Base-by-base conservation (phyloP, 2,888 invertebrate species). In the Tineola bisselliella region DNA sequence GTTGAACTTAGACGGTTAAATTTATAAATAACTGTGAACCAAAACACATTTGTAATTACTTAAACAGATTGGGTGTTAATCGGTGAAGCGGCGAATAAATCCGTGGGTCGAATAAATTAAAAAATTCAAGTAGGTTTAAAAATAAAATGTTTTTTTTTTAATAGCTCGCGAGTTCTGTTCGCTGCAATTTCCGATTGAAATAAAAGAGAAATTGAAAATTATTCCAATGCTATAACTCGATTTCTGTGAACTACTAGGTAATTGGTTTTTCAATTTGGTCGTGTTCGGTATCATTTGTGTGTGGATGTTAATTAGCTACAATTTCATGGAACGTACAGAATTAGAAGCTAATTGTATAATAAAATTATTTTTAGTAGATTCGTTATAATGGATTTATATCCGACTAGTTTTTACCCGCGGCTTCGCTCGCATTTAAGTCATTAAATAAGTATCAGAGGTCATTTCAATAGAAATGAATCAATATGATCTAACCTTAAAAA, bases 41-140 rank as follows among this genome's bases (percentile, higher is more conserved):
- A 11, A 54, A 54, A 25, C 25, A 54, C 54, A 54, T 19, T 48
- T 54, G 54, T 54, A 54, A 54, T 54, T 54, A 54, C 54, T 54
- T 54, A 25, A 18, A 54, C 54, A 54, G 54, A 54, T 54, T 54
- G 54, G 25, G 19, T 13, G 54, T 54, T 54, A 54, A 54, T 25
- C 54, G 25, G 54, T 18, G 25, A 25, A 25, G 54, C 18, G 19
- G 25, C 25, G 54, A 54, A 54, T 54, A 54, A n/a, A 54, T 25
- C 6, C 4, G 25, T 25, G 25, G 25, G 6, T 15, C 15, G 5
- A 48, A 10, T 17, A n/a, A 5, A 15, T 48, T 48, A 4, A 25
- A 48, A 48, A 17, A 13, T 48, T 15, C 15, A 13, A 48, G 17
- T 17, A n/a, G 13, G 48, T 48, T 48, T 25, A 25, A 48, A 48